Conservation (phyloP, 2,113 vertebrate species). For the Pterocles orientalis region DNA sequence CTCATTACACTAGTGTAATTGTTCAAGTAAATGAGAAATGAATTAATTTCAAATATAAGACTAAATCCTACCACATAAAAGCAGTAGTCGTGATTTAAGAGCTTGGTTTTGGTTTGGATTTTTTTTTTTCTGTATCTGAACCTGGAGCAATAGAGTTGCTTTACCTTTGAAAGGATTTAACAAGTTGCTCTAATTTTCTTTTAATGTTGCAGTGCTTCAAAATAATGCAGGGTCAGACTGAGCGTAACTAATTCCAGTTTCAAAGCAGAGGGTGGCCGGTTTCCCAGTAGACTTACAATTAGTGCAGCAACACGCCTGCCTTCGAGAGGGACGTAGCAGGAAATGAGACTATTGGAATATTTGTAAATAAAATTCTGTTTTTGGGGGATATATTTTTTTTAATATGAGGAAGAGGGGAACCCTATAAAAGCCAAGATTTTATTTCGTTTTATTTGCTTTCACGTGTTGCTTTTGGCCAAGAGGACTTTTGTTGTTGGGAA, state of each 20-base stretch:
- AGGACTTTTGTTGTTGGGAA: not conserved
- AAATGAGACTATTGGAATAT: not conserved
- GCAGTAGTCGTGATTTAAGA: conserved; percentile 27
- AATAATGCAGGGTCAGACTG: not conserved
- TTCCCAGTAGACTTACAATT: not conserved
- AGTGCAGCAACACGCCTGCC: not conserved
- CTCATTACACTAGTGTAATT: conserved; percentile 30
- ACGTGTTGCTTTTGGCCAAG: fast-evolving
- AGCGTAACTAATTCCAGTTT: conserved; percentile 24
- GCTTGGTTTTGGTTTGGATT: not conserved
- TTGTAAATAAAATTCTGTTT: not conserved
- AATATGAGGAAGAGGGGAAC: fast-evolving
- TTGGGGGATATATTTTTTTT: not conserved
- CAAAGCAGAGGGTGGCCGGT: not conserved
- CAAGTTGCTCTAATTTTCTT: conserved; percentile 1
- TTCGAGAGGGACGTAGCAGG: not conserved
- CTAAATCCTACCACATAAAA: conserved; percentile 29
- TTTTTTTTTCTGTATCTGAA: not conserved
- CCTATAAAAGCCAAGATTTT: not conserved
- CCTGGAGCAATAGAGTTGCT: not conserved
- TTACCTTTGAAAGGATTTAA: conserved; percentile 17
- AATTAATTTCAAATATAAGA: conserved; percentile 45
- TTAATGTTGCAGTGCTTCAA: not conserved
- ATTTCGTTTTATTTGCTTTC: not conserved
- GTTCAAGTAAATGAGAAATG: conserved; percentile 29